Conservation (phyloP, 2,888 invertebrate species). For the Therioaphis trifolii region DNA sequence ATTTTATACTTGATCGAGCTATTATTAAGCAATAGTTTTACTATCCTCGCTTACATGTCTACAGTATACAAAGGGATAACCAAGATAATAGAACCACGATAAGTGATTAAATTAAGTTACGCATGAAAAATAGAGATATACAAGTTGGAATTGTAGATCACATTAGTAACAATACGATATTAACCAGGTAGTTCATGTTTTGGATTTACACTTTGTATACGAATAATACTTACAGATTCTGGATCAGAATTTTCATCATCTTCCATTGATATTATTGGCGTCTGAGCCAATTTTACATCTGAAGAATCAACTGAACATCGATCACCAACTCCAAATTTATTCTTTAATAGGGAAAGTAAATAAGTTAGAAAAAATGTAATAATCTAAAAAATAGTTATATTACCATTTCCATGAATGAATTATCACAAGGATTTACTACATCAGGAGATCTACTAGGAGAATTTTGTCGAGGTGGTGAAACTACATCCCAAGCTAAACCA, state of each 20-base stretch:
- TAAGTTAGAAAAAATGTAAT: not conserved
- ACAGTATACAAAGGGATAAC: no score
- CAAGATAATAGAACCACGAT: no score
- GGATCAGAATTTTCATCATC: conserved; percentile 92
- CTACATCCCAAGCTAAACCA: conserved; percentile 69
- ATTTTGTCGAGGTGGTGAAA: conserved; percentile 77
- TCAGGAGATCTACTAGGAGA: conserved; percentile 59
- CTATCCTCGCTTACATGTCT: no score
- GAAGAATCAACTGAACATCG: conserved; percentile 62
- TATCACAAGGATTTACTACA: conserved; percentile 3
- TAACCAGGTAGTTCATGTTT: no score
- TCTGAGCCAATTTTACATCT: conserved; percentile 71
- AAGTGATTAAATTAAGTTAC: no score
- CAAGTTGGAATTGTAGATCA: no score
- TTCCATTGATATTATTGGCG: conserved; percentile 94
- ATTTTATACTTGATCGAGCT: no score
- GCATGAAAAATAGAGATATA: no score
- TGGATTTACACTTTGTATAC: no score
- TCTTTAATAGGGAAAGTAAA: conserved; percentile 17
- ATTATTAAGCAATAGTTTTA: no score
- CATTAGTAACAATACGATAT: no score
- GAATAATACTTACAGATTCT: conserved; percentile 76
- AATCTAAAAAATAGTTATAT: not conserved
- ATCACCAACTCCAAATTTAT: conserved; percentile 30
- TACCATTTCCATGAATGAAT: conserved; percentile 33